A percentile compares a stretch with the other conserved stretches of the same genome.
Conservation (phyloP, 1,140 invertebrate genomes). For the Mylabris phalerata region DNA sequence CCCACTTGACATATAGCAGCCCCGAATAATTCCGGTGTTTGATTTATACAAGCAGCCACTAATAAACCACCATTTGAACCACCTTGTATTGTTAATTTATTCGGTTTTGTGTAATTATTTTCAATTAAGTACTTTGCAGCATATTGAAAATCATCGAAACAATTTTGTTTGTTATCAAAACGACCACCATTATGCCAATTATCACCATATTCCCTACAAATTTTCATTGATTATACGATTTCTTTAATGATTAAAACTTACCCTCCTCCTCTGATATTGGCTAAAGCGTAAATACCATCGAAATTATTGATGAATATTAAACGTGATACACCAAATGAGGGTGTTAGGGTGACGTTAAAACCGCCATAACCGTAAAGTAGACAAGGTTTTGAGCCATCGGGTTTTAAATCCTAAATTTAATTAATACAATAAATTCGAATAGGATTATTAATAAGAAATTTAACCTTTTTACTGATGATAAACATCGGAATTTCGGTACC, state of each 20-base stretch:
- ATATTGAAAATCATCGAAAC: slow-evolving; percentile 92
- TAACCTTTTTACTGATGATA: slow-evolving; percentile 55
- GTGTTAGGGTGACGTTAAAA: slow-evolving; percentile 88
- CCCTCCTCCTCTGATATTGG: slow-evolving; percentile 95
- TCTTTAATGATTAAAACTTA: slow-evolving; percentile 41
- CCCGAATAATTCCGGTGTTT: slow-evolving; percentile 90
- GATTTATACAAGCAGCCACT: slow-evolving; percentile 88
- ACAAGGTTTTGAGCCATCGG: slow-evolving; percentile 67
- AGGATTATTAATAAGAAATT: not conserved
- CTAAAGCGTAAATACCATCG: slow-evolving; percentile 79
- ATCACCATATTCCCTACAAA: slow-evolving; percentile 84
- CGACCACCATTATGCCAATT: slow-evolving; percentile 93
- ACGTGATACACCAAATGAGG: slow-evolving; percentile 73
- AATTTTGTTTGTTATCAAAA: slow-evolving; percentile 92
- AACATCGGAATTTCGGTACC: slow-evolving; percentile 97
- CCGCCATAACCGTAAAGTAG: slow-evolving; percentile 96
- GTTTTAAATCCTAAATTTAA: slow-evolving; percentile 49
- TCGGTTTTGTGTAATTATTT: slow-evolving; percentile 70
- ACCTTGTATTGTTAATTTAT: slow-evolving; percentile 83
- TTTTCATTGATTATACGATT: not conserved
- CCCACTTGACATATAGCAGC: slow-evolving; percentile 61
- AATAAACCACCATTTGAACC: slow-evolving; percentile 95
- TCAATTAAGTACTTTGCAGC: slow-evolving; percentile 87
- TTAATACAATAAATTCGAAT: slow-evolving; percentile 5
- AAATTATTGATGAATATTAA: slow-evolving; percentile 88